Evolutionary conservation across 2,113 vertebrate genomes (phyloP), one percentile per base, ranked within the genome.

Genomic region (Arenaria interpres): DNA sequence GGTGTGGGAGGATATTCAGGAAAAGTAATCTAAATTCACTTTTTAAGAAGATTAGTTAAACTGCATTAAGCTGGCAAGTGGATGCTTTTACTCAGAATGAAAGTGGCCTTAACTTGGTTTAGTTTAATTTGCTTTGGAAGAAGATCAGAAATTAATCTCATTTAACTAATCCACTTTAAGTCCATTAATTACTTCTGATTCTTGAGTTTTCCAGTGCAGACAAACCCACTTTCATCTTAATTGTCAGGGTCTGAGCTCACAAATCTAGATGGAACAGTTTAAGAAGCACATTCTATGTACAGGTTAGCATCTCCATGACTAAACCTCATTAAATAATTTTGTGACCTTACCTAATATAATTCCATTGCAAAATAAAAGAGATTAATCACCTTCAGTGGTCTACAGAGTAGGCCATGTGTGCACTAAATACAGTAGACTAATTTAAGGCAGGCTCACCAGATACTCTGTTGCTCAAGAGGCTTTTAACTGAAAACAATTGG

Each of bases 111-210:
- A 96, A 89, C 80, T 89, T 89, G 66, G 89, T 95, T 95, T 91
- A 87, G 80, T 89, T 91, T 94, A 95, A 97, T 94, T 95, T 86
- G 66, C 73, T 92, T 94, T 94, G 87, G 89, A 96, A 96, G 72
- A 90, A 72, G 80, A 91, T 82, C 91, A 88, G 74, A 78, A 94
- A 82, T 91, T 96, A 96, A 96, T 96, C 77, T 75, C 81, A 94
- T 94, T 96, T 96, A 96, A 95, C 77, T 88, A 95, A 96, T 93
- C 84, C 62, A 82, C 56, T 78, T 79, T 81, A 96, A 95, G 7
- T 85, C 53, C 39, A 82, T 76, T 95, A 95, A 94, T 93, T 95
- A 78, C 66, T 91, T 94, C 62, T 25, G 46, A 82, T 95, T 93
- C 67, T 83, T 89, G 30, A 84, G 41, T 81, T 93, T 71, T 90